Evolutionary conservation across 2,888 invertebrate genomes (phyloP), one percentile per base, ranked within the genome.

Genomic region (Drosophila imparisetae): DNA sequence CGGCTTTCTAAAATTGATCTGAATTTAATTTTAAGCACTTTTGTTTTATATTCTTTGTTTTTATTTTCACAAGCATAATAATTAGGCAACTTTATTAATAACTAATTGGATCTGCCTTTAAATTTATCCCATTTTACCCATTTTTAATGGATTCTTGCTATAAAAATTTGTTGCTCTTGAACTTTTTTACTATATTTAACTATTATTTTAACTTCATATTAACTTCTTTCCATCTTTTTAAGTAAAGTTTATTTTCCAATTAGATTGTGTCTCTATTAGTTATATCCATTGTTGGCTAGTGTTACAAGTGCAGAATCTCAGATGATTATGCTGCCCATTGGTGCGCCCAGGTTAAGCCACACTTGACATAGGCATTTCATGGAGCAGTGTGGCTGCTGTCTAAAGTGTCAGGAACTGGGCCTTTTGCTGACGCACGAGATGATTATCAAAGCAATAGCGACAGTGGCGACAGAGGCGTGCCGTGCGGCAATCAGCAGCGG

Each of bases 351-450:
- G 50, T 32, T 57, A 66, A 63, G 63, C 48, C 52, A 32, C 63
- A 80, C 66, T 75, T 78, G 70, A 61, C 66, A 64, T 49, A 36
- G 60, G 63, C 71, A 75, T 62, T 78, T 75, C 59, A 40, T 57
- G 76, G 77, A 27, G 32, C 45, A 49, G 10, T 0, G 27, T 21
- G 54, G 73, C 70, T 80, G 49, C 65, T 70, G 83, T 88, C 78
- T 75, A 81, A 73, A 78, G 86, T 76, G 75, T 60, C 75, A 58
- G 60, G 57, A 52, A 57, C 32, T 72, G 65, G 49, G 53, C 68
- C 89, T 71, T 45, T 64, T 88, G 90, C 89, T 87, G 87, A 87
- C 87, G 87, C 87, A 87, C 87, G 89, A 89, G 87, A 89, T 87
- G 80, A 86, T 84, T 87, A 90, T 90, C 90, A 81, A 53, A 38